phyloP scores from a whole-genome alignment of 2,113 vertebrate genomes.

The Perca flavescens region DNA sequence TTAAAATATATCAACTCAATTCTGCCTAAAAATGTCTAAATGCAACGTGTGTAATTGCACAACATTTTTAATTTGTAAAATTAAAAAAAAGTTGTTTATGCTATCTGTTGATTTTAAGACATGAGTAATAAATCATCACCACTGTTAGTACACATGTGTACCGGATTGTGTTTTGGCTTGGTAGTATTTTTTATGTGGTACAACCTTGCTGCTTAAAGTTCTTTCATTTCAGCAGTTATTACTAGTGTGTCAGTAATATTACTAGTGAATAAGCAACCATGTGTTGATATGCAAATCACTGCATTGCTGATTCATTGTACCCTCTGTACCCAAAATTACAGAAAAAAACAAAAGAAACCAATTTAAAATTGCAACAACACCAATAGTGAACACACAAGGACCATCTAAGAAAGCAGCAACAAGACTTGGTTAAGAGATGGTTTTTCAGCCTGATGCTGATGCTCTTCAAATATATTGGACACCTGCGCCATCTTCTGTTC shows the following conservation, averaged over 20 bases:
- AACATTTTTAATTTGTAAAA: background rate
- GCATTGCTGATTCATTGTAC: background rate
- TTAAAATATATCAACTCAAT: background rate
- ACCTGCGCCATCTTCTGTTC: conserved; percentile 75
- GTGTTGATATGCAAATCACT: background rate
- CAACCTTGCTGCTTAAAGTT: background rate
- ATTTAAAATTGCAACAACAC: background rate
- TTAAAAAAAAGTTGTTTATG: too few species aligned
- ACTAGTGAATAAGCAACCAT: too few species aligned
- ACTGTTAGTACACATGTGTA: background rate
- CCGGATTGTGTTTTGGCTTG: conserved; percentile 5
- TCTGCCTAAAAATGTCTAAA: background rate
- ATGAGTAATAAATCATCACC: background rate
- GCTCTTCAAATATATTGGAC: conserved; percentile 9
- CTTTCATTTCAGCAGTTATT: background rate
- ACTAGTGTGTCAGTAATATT: too few species aligned
- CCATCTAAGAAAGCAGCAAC: background rate
- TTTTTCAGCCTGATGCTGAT: accelerated
- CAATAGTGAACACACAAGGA: background rate
- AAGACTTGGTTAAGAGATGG: background rate
- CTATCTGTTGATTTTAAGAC: background rate
- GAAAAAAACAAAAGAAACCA: background rate
- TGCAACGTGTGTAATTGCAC: background rate
- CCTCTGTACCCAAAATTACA: background rate
- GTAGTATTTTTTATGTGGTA: conserved; percentile 14